Percentiles rank a stretch among this genome's conserved stretches.
Evolutionary conservation across 2,888 invertebrate species (phyloP).

Genomic region (Parapristionchus giblindavisi): DNA sequence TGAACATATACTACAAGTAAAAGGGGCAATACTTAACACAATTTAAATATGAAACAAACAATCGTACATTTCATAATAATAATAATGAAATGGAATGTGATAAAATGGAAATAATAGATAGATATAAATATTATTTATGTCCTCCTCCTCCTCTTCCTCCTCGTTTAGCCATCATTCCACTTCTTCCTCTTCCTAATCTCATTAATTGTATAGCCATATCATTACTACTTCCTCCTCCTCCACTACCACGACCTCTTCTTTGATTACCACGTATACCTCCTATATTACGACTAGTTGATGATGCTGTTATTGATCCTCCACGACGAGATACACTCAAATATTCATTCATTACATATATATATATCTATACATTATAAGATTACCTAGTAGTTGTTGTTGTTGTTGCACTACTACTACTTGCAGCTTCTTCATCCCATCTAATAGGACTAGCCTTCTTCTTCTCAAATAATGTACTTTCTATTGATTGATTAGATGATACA

Average conservation of each 20-base stretch:
- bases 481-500: conserved; percentile 2
- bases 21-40: not conserved
- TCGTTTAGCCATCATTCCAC: conserved; percentile 1
- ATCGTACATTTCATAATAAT: no score
- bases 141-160: conserved; percentile 12
- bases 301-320: no score
- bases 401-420: no score
- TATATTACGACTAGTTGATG: no score
- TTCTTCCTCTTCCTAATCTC: not conserved
- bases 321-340: no score
- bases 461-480: not conserved
- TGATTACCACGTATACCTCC: no score
- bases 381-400: no score
- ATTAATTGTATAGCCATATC: not conserved
- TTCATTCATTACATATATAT: no score
- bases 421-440: not conserved
- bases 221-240: conserved; percentile 15
- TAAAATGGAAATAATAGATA: no score
- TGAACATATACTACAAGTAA: not conserved
- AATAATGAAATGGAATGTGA: not conserved
- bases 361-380: no score
- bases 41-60: no score
- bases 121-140: not conserved
- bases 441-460: conserved; percentile 26
- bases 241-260: conserved; percentile 2